Evolutionary conservation across 2,888 invertebrate species (phyloP), one percentile per base, ranked within the genome.

Genomic region (Eurytoma adleriae): DNA sequence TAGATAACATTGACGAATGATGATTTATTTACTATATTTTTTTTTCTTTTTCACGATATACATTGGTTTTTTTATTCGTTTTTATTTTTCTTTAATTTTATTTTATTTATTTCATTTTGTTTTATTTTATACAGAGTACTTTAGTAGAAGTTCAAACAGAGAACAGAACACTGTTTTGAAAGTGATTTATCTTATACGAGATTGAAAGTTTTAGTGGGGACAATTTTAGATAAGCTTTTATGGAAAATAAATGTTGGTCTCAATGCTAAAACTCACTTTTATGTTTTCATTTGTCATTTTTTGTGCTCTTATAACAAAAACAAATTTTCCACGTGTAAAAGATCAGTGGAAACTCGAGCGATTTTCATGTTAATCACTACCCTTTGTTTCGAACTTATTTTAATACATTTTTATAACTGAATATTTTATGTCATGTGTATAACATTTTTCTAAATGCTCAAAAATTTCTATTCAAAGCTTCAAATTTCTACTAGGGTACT

Each of bases 11-110:
- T 67, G 18, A 69, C 7, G 50, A 75, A 66, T 79, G 59, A 61
- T 73, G 30, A 59, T 70, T 77, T 69, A 52, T 70, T 76, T 54
- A 24, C 2, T 24, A 1, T 24, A 24, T 70, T 48, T 57, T 78
- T 62, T 79, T 77, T 50, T 78, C 40, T 10, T 66, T 20, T 69
- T 5, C 57, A 57, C 73, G 70, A 78, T 71, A 71, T 73, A 79
- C 66, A 82, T 77, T 82, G 50, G 30, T 71, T 73, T 75, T 61
- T 62, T 56, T 66, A 18, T 70, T n/a, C 50, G 14, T 18, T 7
- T n/a, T 56, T 67, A 78, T 73, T 77, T 83, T 78, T 83, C 57
- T 54, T 79, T 68, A 64, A 40, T 72, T 78, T 83, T 70, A 81
- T 48, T 80, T 73, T 56, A 64, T 83, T 71, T 56, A 64, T 83